Base-by-base conservation (phyloP, 2,888 invertebrate genomes). In the Hypercompe scribonia region DNA sequence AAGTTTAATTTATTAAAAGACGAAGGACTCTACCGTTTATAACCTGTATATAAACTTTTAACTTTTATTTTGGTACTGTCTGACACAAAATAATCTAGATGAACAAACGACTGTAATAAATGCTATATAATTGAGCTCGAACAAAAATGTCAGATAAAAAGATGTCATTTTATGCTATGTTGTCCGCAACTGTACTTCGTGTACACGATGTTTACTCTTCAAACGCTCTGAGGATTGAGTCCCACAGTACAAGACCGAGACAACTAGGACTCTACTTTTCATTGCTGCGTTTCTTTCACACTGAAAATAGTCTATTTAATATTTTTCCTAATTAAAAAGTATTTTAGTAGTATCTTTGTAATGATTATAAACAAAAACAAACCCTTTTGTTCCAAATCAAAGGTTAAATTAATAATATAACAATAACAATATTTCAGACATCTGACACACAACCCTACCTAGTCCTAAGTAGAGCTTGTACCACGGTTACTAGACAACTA, bases 171-270 rank as follows among this genome's bases (percentile, higher is more conserved):
- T 15, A 61, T 31, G 18, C 31, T 61, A 42, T 67, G 77, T 68
- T 81, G 39, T 42, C 11, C 31, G 8, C 58, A 39, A 61, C 69
- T 76, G 78, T 85, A 82, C 84, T 58, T 71, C 78, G 75, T 73
- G 75, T 72, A 79, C 77, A 75, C 74, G 78, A 78, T 87, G 84
- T 88, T 88, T 87, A 82, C 86, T 80, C 78, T 82, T 82, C 82
- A 86, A 86, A 85, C 85, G 83, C 76, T 76, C 80, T 76, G 77
- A 82, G 84, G 77, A 85, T 84, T 78, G 79, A 82, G 79, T 74
- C 75, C 68, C 76, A 85, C 85, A 85, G 81, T 83, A 76, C 74
- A 68, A 70, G 70, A 76, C 77, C 77, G 78, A 72, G 75, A 68
- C 73, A 73, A 69, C 77, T 70, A 24, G 31, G 39, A 28, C 58